These are phyloP conservation scores for Capitulum mitella DNA, from an alignment of 2,888 invertebrate species.

Conservation along the genomic window DNA sequence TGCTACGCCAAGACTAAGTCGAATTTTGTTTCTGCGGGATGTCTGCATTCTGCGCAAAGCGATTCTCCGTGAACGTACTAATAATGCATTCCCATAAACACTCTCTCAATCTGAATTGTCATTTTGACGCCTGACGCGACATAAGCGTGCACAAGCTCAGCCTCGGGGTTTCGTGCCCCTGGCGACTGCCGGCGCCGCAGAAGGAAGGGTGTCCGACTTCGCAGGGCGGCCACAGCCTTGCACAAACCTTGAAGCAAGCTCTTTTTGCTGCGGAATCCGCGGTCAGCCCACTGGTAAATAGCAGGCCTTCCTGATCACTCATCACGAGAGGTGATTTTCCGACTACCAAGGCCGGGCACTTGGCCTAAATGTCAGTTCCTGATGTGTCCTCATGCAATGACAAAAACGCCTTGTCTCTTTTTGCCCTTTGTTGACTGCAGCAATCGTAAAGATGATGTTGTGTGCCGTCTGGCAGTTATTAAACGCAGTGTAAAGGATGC, in stretches of 20 bases:
- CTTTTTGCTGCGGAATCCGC: background rate
- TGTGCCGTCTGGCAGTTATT: background rate
- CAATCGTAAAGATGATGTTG: background rate
- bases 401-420: background rate
- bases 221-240: background rate
- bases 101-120: too few species aligned
- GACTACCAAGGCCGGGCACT: background rate
- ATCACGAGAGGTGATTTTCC: constrained; percentile 9
- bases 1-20: too few species aligned
- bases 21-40: too few species aligned
- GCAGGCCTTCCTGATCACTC: constrained; percentile 3
- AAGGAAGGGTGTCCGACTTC: background rate
- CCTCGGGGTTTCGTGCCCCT: too few species aligned
- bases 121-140: too few species aligned
- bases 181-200: too few species aligned
- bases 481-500: background rate
- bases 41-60: too few species aligned
- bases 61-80: too few species aligned
- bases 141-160: too few species aligned
- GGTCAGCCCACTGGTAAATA: background rate
- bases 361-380: background rate
- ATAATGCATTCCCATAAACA: too few species aligned
- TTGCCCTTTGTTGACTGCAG: background rate
- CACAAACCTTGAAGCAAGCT: background rate
- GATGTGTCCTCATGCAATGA: background rate